phyloP scores from a whole-genome alignment of 2,888 invertebrate species.

The Cephus sareptanus region DNA sequence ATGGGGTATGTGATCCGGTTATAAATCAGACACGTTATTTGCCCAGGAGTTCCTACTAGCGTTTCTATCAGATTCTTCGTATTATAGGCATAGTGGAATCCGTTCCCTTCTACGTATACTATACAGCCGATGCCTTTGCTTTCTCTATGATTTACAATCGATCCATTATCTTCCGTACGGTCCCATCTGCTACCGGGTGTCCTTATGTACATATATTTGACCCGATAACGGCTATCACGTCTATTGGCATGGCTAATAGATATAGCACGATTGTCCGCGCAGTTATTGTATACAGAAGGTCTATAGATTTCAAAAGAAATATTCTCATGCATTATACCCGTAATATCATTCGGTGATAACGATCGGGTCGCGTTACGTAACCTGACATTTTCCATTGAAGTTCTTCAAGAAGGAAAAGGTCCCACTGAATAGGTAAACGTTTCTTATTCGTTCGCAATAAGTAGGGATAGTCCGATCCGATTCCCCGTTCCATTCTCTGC shows the following conservation, averaged over 20 bases:
- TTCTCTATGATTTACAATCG: not conserved
- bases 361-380: not conserved
- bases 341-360: not conserved
- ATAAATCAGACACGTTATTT: conserved; percentile 54
- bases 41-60: conserved; percentile 13
- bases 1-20: conserved; percentile 54
- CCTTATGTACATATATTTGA: not conserved
- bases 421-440: not conserved
- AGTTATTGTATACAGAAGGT: not conserved
- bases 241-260: not conserved
- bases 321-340: not conserved
- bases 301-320: not conserved
- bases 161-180: not conserved
- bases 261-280: not conserved
- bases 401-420: not conserved
- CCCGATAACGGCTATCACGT: not conserved
- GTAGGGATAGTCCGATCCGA: not conserved
- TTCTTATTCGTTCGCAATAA: not conserved
- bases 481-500: not conserved
- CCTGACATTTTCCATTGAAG: not conserved
- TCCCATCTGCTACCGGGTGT: not conserved
- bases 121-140: not conserved
- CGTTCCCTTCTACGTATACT: not conserved
- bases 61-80: not conserved
- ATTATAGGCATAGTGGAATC: not conserved